Base-by-base conservation (phyloP, 2,888 invertebrate species). In the Lucinisca nassula region DNA sequence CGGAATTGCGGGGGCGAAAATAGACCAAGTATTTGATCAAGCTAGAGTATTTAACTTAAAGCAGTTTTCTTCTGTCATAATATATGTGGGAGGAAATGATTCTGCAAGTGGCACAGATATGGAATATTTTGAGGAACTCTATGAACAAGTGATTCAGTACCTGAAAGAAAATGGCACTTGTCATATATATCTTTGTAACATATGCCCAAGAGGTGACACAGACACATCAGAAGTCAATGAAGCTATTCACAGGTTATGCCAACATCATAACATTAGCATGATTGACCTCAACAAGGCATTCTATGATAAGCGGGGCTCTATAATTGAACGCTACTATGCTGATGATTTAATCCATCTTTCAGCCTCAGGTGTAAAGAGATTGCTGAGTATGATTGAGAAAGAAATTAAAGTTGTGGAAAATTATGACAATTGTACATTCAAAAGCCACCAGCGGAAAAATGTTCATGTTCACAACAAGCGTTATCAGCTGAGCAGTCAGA, bases 121-220 rank as follows among this genome's bases (percentile, higher is more conserved):
- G 32, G 67, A 67, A 67, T 67, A 67, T 67, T 67, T 67, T 67
- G 67, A 67, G 27, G 67, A 67, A 67, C 67, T 3, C 6, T 67
- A 67, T 67, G 67, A 67, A 30, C 67, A 35, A 21, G 32, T 67
- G 10, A 67, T 67, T 17, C 32, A 8, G 3, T 10, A 67, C 17
- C 12, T 67, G 14, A 8, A 67, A 67, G 37, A 14, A 51, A 51
- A 67, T 21, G 12, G 21, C 17, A 10, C 4, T 27, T 67, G 67
- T 67, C 32, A 67, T 12, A 67, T 67, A 30, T 67, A 67, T 17
- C 67, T 67, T 21, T 1, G 67, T 67, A 21, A 14, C 4, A 8
- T 35, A 30, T 72, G 72, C 72, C 72, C 72, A 72, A n/a, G 72
- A 6, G 32, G 35, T 40, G 72, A 72, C 37, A 72, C 72, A 10